These are phyloP conservation scores for Myotis myotis DNA, from an alignment of 2,797 vertebrate genomes.

Conservation along the genomic window DNA sequence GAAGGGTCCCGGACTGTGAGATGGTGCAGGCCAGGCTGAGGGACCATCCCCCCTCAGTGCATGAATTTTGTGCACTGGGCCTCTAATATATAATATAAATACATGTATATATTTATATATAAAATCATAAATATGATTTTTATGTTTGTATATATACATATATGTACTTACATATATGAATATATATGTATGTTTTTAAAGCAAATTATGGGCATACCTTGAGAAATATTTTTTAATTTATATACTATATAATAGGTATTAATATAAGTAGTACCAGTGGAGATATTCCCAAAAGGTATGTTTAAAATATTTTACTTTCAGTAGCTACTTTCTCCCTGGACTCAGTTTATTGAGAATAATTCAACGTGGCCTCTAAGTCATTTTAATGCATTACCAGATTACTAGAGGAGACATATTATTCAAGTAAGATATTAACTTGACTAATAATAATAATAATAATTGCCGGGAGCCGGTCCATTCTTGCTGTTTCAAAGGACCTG, in stretches of 20 bases:
- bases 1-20: too few relatives aligned
- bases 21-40: too few relatives aligned
- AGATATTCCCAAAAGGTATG: not conserved
- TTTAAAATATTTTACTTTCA: conserved; percentile 23
- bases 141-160: not conserved
- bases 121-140: not conserved
- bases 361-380: not conserved
- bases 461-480: too few relatives aligned
- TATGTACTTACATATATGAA: not conserved
- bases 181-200: not conserved
- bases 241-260: not conserved
- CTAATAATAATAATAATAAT: conserved; percentile 24
- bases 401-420: not conserved
- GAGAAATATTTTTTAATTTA: conserved; percentile 27
- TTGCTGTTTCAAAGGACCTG: too few relatives aligned
- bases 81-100: too few relatives aligned
- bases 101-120: too few relatives aligned
- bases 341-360: conserved; percentile 26
- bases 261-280: not conserved
- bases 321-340: not conserved
- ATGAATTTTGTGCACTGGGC: too few relatives aligned
- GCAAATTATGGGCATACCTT: not conserved
- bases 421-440: conserved; percentile 19
- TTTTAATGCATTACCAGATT: not conserved
- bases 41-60: too few relatives aligned